These are phyloP conservation scores for Lamellibrachia columna DNA, from an alignment of 2,888 invertebrate genomes.

Conservation along the genomic window DNA sequence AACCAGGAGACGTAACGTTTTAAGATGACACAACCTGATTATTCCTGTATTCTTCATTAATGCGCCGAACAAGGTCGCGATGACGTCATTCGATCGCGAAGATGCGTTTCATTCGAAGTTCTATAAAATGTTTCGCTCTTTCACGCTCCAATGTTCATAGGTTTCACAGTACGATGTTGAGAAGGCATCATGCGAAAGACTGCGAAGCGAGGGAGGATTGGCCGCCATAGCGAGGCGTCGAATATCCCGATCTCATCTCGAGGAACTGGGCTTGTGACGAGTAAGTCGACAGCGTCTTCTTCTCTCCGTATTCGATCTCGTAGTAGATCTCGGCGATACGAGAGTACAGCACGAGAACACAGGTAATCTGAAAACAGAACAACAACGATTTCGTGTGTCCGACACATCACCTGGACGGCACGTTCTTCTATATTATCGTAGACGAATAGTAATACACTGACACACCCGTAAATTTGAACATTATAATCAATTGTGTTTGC, in stretches of 20 bases:
- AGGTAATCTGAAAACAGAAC: background rate
- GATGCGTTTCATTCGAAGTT: background rate
- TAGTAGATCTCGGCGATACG: slow-evolving; percentile 46
- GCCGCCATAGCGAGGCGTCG: slow-evolving; percentile 23
- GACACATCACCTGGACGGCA: background rate
- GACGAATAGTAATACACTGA: background rate
- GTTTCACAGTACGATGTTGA: background rate
- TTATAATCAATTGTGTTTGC: no score
- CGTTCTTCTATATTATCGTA: background rate
- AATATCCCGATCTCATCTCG: slow-evolving; percentile 26
- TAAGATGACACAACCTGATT: background rate
- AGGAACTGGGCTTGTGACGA: slow-evolving; percentile 24
- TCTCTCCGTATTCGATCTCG: slow-evolving; percentile 48
- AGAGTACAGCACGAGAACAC: slow-evolving; percentile 38
- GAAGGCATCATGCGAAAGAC: slow-evolving; percentile 2
- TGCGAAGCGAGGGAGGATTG: slow-evolving; percentile 19
- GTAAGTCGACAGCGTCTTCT: slow-evolving; percentile 36
- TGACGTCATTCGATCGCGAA: background rate
- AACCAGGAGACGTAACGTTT: background rate
- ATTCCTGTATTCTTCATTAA: background rate
- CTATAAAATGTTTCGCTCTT: background rate
- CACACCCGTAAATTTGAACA: no score
- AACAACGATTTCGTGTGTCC: slow-evolving; percentile 7
- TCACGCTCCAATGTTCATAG: background rate
- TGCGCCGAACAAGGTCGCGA: background rate